Percentiles rank a stretch among this genome's conserved stretches.
Evolutionary conservation across 2,797 vertebrate genomes (phyloP).

Genomic region (Sebastes flavidus): DNA sequence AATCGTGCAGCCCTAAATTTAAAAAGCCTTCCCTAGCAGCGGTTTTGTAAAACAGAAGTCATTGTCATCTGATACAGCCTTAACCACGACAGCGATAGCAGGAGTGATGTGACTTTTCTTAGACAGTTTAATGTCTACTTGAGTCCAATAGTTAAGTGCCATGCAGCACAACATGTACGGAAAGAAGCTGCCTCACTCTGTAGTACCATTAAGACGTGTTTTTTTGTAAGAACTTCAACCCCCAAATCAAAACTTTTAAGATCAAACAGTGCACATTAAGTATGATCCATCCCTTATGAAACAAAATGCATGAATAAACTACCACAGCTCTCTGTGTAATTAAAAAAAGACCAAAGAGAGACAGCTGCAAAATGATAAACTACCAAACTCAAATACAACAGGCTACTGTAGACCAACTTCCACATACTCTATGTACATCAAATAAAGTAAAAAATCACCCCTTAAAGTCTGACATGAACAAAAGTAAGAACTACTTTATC

Average conservation of each 20-base stretch:
- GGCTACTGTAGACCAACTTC: slow-evolving; percentile 22
- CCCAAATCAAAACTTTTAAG: slow-evolving; percentile 39
- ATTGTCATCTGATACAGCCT: slow-evolving; percentile 1
- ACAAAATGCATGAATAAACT: slow-evolving; percentile 51
- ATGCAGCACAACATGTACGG: neutral
- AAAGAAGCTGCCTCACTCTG: slow-evolving; percentile 4
- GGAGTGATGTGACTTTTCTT: neutral
- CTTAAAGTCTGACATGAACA: slow-evolving; percentile 27
- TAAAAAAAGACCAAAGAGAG: slow-evolving; percentile 21
- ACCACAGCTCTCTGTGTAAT: slow-evolving; percentile 26
- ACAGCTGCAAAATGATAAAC: slow-evolving; percentile 8
- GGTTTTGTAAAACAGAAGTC: neutral
- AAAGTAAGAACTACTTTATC: slow-evolving; percentile 35
- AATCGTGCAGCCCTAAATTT: neutral
- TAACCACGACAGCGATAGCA: neutral
- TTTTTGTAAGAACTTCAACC: neutral
- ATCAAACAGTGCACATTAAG: slow-evolving; percentile 45
- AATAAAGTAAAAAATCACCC: slow-evolving; percentile 37
- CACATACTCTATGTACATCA: slow-evolving; percentile 44
- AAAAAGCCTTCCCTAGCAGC: slow-evolving; percentile 8
- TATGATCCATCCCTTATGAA: slow-evolving; percentile 53
- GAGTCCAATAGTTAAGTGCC: slow-evolving; percentile 32
- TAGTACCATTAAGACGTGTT: slow-evolving; percentile 38
- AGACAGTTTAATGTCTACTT: slow-evolving; percentile 6
- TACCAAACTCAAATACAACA: slow-evolving; percentile 27